A percentile compares a stretch with the other conserved stretches of the same genome.
Conservation (phyloP, 1,140 invertebrate species). For the Stegodyphus dumicola region DNA sequence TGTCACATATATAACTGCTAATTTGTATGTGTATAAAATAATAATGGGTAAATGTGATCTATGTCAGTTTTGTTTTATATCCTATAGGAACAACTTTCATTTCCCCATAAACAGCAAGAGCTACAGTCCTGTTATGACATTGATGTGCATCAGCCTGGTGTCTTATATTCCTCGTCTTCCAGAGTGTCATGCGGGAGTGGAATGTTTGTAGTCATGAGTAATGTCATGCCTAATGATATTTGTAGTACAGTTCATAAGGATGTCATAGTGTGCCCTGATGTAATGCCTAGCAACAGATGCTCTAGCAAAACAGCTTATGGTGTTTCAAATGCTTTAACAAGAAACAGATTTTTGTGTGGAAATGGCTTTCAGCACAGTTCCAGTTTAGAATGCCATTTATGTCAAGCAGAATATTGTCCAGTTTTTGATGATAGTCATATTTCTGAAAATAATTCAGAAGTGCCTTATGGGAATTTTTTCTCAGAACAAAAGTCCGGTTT, state of each 20-base stretch:
- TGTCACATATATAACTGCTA: too few species aligned
- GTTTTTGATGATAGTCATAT: neutral
- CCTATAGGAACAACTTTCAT: too few species aligned
- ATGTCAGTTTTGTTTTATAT: too few species aligned
- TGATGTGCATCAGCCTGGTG: slow-evolving; percentile 3
- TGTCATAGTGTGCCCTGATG: slow-evolving; percentile 35
- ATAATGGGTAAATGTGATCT: too few species aligned
- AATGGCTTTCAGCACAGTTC: neutral
- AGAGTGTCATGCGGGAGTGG: neutral
- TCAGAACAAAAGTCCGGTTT: neutral
- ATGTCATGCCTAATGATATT: slow-evolving; percentile 16
- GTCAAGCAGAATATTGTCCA: neutral
- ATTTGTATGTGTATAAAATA: too few species aligned
- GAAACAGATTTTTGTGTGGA: neutral
- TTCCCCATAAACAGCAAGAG: too few species aligned
- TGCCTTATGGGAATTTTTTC: slow-evolving; percentile 17
- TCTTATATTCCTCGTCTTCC: neutral
- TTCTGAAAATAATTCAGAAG: neutral
- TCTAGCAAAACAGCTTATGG: neutral
- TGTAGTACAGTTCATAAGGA: slow-evolving; percentile 30
- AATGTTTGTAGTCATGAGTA: slow-evolving; percentile 28
- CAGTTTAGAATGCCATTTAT: slow-evolving; percentile 5
- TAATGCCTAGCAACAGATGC: neutral
- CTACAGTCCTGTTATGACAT: too few species aligned
- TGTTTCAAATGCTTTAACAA: neutral